A percentile compares a stretch with the other conserved stretches of the same genome.
These are phyloP conservation scores for Eremobia ochroleuca DNA, from an alignment of 2,888 invertebrate genomes.

Conservation along the genomic window DNA sequence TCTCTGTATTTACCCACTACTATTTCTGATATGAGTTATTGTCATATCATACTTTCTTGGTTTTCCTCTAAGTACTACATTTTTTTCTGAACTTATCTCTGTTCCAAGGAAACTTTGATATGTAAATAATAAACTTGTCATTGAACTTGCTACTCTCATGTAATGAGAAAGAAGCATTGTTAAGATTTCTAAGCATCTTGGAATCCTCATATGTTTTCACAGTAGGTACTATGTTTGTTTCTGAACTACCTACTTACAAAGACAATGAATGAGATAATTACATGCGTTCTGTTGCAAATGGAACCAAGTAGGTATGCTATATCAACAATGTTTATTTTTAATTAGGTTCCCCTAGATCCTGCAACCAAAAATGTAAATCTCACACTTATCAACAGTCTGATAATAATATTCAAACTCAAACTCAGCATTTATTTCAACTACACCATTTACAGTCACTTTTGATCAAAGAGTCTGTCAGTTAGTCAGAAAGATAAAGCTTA, in stretches of 20 bases:
- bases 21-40: not conserved
- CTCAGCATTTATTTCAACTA: not conserved
- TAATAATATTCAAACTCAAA: not conserved
- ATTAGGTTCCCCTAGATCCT: not conserved
- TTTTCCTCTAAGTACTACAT: not conserved
- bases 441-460: not conserved
- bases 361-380: not conserved
- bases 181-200: conserved; percentile 51
- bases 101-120: conserved; percentile 3
- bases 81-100: not conserved
- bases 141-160: conserved; percentile 29
- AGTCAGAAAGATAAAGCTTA: not conserved
- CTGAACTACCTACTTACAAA: conserved; percentile 23
- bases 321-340: not conserved
- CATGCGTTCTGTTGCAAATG: conserved; percentile 7
- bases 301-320: not conserved
- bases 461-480: not conserved
- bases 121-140: conserved; percentile 33
- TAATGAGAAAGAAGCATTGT: conserved; percentile 51
- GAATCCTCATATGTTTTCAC: conserved; percentile 43
- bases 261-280: conserved; percentile 20
- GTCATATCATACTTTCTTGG: not conserved
- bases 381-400: not conserved
- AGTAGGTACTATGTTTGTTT: conserved; percentile 34
- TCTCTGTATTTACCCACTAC: not conserved